A percentile compares a stretch with the other conserved stretches of the same genome.
Conservation (phyloP, 1,140 invertebrate genomes). For the Oedothorax gibbosus region DNA sequence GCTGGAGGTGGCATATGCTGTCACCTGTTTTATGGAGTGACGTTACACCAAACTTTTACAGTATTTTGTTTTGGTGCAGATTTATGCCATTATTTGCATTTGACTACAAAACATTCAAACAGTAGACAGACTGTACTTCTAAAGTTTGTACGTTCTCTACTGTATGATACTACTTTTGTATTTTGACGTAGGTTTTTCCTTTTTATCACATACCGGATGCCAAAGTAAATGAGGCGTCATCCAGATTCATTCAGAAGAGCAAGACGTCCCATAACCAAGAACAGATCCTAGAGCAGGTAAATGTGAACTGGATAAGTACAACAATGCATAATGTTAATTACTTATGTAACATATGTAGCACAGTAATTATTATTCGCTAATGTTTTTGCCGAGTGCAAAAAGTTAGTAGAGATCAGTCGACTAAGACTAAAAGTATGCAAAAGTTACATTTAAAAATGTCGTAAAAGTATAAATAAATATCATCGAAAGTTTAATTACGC, state of each 20-base stretch:
- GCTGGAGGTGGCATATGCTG: too few species aligned
- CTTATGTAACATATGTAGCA: neutral
- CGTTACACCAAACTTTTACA: too few species aligned
- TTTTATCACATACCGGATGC: neutral
- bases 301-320: neutral
- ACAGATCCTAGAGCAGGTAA: neutral
- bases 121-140: too few species aligned
- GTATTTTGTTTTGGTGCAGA: neutral
- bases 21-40: too few species aligned
- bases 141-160: too few species aligned
- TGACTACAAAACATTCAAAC: too few species aligned
- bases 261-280: neutral
- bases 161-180: neutral
- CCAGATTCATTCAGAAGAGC: neutral
- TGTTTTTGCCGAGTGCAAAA: neutral
- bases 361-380: neutral
- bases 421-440: neutral
- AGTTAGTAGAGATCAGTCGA: neutral
- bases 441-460: neutral
- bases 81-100: too few species aligned
- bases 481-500: too few species aligned
- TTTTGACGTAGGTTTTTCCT: neutral
- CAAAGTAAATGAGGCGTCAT: neutral
- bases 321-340: neutral
- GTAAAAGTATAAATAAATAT: too few species aligned